Conservation (phyloP, 2,797 vertebrate genomes). For the Peromyscus nudipes region DNA sequence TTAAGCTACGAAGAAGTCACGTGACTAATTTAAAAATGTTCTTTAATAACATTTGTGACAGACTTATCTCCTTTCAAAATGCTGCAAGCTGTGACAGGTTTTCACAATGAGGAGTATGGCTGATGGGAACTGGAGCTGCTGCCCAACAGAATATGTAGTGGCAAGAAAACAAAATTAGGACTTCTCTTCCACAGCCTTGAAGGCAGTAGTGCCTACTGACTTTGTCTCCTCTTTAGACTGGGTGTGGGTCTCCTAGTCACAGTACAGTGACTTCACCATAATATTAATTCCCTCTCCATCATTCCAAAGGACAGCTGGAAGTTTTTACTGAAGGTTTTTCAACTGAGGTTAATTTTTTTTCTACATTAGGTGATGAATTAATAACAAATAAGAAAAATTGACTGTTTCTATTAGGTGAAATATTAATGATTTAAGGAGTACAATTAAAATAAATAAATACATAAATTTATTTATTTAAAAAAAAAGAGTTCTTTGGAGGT, state of each 20-base stretch:
- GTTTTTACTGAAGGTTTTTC: slow-evolving; percentile 42
- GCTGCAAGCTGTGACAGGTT: background rate
- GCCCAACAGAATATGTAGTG: background rate
- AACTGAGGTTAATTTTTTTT: slow-evolving; percentile 37
- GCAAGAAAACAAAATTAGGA: background rate
- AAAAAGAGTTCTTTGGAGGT: background rate
- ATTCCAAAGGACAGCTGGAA: slow-evolving; percentile 27
- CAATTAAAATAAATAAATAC: background rate
- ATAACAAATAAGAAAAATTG: slow-evolving; percentile 57
- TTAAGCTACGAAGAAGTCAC: background rate
- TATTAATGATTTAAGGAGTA: slow-evolving; percentile 45
- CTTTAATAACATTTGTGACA: background rate
- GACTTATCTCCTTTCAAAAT: background rate
- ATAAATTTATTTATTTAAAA: background rate
- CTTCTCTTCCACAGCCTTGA: background rate
- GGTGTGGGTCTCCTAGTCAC: background rate
- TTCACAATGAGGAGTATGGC: background rate
- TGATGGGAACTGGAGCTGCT: background rate
- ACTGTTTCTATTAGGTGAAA: slow-evolving; percentile 47
- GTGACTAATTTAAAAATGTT: background rate
- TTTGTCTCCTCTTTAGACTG: background rate
- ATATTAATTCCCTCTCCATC: slow-evolving; percentile 9
- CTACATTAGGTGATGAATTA: slow-evolving; percentile 56
- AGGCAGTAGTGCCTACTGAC: background rate
- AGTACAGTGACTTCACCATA: background rate